Evolutionary conservation across 2,797 vertebrate species (phyloP).

Genomic region (Percopsis omiscomaycus): DNA sequence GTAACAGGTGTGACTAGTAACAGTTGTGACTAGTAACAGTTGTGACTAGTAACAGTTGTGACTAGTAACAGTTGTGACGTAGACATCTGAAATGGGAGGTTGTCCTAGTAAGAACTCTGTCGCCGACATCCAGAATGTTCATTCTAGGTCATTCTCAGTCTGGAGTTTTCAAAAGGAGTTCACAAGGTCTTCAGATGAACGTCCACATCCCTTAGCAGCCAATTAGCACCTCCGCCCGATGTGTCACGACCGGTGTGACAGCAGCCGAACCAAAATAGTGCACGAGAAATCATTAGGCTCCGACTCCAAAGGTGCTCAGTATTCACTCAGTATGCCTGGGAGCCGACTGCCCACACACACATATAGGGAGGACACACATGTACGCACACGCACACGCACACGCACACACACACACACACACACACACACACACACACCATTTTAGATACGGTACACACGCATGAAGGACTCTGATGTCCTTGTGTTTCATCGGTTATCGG

Average conservation of each 20-base stretch:
- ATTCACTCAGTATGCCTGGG: not conserved
- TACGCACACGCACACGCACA: not conserved
- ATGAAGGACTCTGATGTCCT: conserved; percentile 29
- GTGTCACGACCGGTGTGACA: conserved; percentile 4
- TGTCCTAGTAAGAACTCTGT: too few species aligned
- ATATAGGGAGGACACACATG: too few species aligned
- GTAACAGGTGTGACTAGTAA: too few species aligned
- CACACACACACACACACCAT: not conserved
- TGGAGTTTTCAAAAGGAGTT: not conserved
- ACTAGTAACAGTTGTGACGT: too few species aligned
- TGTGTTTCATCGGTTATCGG: conserved; percentile 52
- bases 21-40: too few species aligned
- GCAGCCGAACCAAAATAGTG: conserved; percentile 4
- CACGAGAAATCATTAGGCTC: not conserved
- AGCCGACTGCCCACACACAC: not conserved
- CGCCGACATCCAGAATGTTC: too few species aligned
- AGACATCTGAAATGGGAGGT: too few species aligned
- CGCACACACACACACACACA: not conserved
- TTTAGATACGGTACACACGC: not conserved
- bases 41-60: too few species aligned
- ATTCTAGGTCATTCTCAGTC: too few species aligned
- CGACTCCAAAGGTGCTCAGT: not conserved
- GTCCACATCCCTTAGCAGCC: not conserved
- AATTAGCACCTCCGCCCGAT: conserved; percentile 21
- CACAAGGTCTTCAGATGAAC: conserved; percentile 7